Evolutionary conservation across 2,113 vertebrate species (phyloP).

Genomic region (Galemys pyrenaicus): DNA sequence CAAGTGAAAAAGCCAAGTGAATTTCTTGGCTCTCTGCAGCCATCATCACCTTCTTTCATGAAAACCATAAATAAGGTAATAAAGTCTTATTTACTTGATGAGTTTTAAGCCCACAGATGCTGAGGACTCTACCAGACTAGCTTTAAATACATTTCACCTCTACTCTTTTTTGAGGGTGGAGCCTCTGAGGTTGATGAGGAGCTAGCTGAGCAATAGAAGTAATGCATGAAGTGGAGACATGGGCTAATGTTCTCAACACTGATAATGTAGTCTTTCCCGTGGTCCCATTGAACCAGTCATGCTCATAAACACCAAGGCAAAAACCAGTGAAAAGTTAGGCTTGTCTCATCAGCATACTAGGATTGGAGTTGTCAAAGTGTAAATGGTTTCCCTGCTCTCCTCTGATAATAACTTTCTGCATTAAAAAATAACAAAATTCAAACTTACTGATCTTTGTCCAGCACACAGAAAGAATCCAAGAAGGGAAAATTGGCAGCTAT

Average conservation of each 20-base stretch:
- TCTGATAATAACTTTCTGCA: background rate
- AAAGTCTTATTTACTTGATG: background rate
- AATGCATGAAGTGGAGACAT: background rate
- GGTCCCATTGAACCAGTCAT: background rate
- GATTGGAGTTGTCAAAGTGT: background rate
- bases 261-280: background rate
- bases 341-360: background rate
- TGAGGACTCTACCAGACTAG: background rate
- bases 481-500: conserved; percentile 98
- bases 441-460: conserved; percentile 99
- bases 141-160: background rate
- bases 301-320: background rate
- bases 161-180: background rate
- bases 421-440: conserved; percentile 33
- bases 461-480: conserved; percentile 96
- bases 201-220: background rate
- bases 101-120: background rate
- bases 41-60: background rate
- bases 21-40: background rate
- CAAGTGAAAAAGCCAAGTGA: background rate
- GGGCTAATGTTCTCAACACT: background rate
- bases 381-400: background rate
- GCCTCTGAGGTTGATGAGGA: background rate
- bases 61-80: background rate
- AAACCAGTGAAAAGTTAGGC: background rate